Evolutionary conservation across 2,797 vertebrate genomes (phyloP), one percentile per base, ranked within the genome.

Genomic region (Naso thynnoides): DNA sequence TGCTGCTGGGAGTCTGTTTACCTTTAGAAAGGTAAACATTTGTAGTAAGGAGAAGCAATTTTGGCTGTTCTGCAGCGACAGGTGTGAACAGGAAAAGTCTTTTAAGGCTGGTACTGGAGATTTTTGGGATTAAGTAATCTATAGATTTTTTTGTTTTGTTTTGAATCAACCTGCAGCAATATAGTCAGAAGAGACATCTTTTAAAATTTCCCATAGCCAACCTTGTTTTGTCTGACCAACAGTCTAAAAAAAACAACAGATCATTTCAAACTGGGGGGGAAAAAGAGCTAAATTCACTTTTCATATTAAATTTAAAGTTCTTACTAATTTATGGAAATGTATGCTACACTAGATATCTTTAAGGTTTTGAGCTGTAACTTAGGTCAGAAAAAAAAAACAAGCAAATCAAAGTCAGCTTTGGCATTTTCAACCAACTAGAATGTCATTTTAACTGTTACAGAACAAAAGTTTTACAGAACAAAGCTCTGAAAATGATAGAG

Each of bases 21-120:
- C 45, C 29, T 48, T 56, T 4, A 63, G 41, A 24, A 58, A 76
- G 23, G 24, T n/a, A 50, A 27, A 49, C 53, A 72, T 52, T 44
- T 19, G 54, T 18, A 59, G 54, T 41, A 65, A n/a, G n/a, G n/a
- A 39, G 8, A 44, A 76, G 55, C 15, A 2, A 21, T 44, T 56
- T 8, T n/a, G 8, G 19, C 21, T 41, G 36, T 44, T 54, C 16
- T 47, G 57, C 29, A 70, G 19, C 16, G 44, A 19, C 27, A 54
- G 29, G 24, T 47, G 18, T 26, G 5, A 36, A 23, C 6, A 21
- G 18, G 19, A 14, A 42, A 26, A 41, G n/a, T 45, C 3, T 13
- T 31, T 27, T 23, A 39, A 18, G 6, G 27, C 21, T 21, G n/a
- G 14, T n/a, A 54, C 6, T 0, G 16, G 5, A 2, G 5, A n/a